These are phyloP conservation scores for Cyclargus thomasi DNA, from an alignment of 1,140 invertebrate genomes.

Conservation along the genomic window DNA sequence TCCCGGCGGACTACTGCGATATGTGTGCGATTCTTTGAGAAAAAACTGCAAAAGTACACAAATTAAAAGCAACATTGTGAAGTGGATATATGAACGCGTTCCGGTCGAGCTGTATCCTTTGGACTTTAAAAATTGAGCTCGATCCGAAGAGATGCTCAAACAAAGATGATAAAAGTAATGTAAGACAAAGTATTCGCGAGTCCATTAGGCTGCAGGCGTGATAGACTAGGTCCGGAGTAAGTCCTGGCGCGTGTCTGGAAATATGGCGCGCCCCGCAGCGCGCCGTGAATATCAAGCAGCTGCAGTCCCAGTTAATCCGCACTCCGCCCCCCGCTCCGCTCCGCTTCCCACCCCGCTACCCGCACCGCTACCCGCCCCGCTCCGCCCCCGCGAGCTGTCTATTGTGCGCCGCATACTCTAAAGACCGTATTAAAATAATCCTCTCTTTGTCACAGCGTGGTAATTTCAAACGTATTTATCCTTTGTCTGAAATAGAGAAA, in stretches of 20 bases:
- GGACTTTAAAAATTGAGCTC: background rate
- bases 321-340: background rate
- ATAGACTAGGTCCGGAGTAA: slow-evolving; percentile 34
- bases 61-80: background rate
- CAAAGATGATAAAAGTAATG: background rate
- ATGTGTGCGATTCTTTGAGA: background rate
- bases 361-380: slow-evolving; percentile 19
- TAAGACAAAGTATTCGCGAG: slow-evolving; percentile 1
- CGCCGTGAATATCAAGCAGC: slow-evolving; percentile 38
- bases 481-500: background rate
- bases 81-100: background rate
- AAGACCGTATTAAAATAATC: slow-evolving; percentile 14
- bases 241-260: slow-evolving; percentile 31
- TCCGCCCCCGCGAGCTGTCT: slow-evolving; percentile 23
- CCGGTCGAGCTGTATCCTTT: background rate
- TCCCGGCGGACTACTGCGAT: slow-evolving; percentile 11
- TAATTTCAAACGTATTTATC: slow-evolving; percentile 5
- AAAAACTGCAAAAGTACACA: too few species aligned
- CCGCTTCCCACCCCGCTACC: slow-evolving; percentile 13
- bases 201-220: slow-evolving; percentile 27
- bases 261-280: slow-evolving; percentile 24
- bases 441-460: background rate
- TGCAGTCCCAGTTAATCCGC: slow-evolving; percentile 31
- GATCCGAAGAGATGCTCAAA: background rate
- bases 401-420: slow-evolving; percentile 20